Evolutionary conservation across 2,797 vertebrate genomes (phyloP), one percentile per base, ranked within the genome.

Genomic region (Sciurus vulgaris): DNA sequence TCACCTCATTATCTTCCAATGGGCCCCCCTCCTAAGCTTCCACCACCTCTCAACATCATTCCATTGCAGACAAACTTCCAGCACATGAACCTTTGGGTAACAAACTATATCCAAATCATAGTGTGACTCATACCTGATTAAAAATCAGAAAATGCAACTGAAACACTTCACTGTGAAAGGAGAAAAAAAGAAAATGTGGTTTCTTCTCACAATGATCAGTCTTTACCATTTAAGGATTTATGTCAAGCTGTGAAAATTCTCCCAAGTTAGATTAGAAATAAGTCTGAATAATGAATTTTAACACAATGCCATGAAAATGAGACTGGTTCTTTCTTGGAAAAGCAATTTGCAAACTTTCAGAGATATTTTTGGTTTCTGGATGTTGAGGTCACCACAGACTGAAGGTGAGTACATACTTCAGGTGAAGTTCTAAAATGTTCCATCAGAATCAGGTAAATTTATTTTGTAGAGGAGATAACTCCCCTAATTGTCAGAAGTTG

Each of bases 241-340:
- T 13, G 9, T 94, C 93, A 97, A 76, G 86, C 85, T 95, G 78
- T 96, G 94, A 94, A 96, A 94, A 96, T 88, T 96, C 61, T 89
- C 82, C 63, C 65, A 56, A 56, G 59, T 77, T 12, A 5, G n/a
- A 89, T 96, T 65, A 93, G 85, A 97, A 92, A 92, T 56, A 97
- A 84, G 69, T 91, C 11, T 51, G 70, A 61, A 89, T 69, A 91
- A 89, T 89, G 86, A 93, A 93, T 97, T 96, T 96, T 92, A 96
- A 85, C 74, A 74, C 69, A 94, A 47, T 17, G 35, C 41, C 54
- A 56, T 12, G 77, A 91, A 94, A 91, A 95, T 91, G 92, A 90
- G 94, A 56, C 10, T 51, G 63, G 92, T 88, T 56, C 7, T 51
- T 88, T 84, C 78, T 94, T 94, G 78, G 67, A 79, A 87, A 94